Evolutionary conservation across 2,113 vertebrate genomes (phyloP), one percentile per base, ranked within the genome.

Genomic region (Toxotes chatareus): DNA sequence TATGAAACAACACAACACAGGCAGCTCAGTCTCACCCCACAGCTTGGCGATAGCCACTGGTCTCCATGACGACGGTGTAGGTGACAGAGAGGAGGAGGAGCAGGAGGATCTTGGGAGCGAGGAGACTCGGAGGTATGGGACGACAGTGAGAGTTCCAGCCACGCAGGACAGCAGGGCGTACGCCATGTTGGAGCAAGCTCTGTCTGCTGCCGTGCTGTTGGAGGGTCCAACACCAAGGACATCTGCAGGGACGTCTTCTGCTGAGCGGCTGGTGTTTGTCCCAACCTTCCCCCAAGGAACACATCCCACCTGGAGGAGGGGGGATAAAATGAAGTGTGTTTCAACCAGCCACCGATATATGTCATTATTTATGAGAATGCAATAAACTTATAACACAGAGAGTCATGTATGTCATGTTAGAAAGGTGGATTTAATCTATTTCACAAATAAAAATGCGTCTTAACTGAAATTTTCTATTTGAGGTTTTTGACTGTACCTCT

Each of bases 91-190:
- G 96, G 86, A 98, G 95, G 62, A 96, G 86, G 72, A 99, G 96
- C 76, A 99, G 94, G 86, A 97, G 86, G 86, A 97, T 96, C 95
- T 99, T 99, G 93, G 97, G 86, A 99, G 91, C 51, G 98, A 99
- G 88, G 98, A 97, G 47, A 99, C 96, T 5, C 97, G 96, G 83
- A 99, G 96, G 94, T 99, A 99, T 88, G 97, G 94, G 86, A 97
- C 95, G 59, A 98, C 86, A 0, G 96, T 97, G 76, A 99, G 97
- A 31, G 96, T 97, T 23, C 96, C 97, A 68, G 97, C 96, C 46
- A 98, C 95, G 56, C 98, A 99, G 74, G 97, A 99, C 73, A 99
- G 95, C 83, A 99, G 96, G 79, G 96, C 94, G 4, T 99, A 98
- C 42, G 96, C 96, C 16, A 95, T 95, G 44, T 95, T 95, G 79